These are phyloP conservation scores for Mythimna albipuncta DNA, from an alignment of 2,888 invertebrate genomes.

Conservation along the genomic window DNA sequence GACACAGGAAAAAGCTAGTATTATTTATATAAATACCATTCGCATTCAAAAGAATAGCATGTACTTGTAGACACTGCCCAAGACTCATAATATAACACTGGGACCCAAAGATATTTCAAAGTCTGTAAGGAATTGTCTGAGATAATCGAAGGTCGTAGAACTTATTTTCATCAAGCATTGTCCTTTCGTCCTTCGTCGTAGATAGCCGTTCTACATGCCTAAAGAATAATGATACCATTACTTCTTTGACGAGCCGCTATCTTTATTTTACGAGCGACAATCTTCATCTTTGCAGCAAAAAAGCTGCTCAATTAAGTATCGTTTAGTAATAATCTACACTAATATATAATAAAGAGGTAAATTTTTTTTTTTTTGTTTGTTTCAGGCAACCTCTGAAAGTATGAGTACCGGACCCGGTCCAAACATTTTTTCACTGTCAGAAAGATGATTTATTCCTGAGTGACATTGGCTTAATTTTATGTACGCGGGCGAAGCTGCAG, in stretches of 20 bases:
- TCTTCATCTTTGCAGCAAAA: slow-evolving; percentile 1
- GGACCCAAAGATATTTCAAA: slow-evolving; percentile 18
- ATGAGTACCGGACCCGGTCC: no score
- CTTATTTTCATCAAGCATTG: slow-evolving; percentile 22
- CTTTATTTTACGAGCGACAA: background rate
- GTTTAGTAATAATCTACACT: background rate
- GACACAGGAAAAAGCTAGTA: background rate
- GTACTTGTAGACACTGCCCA: background rate
- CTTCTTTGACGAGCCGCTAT: background rate
- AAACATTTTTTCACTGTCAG: no score
- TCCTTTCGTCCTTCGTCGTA: background rate
- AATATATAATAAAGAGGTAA: no score
- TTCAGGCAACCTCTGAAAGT: no score
- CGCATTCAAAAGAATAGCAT: background rate
- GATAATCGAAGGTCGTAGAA: slow-evolving; percentile 33
- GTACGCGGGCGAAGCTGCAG: no score
- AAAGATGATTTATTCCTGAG: no score
- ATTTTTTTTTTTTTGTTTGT: no score
- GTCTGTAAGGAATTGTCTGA: slow-evolving; percentile 21
- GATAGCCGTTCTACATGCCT: background rate
- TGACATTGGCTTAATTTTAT: no score
- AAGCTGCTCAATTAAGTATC: background rate
- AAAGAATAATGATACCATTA: slow-evolving; percentile 24
- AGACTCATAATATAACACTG: slow-evolving; percentile 9
- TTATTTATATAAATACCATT: background rate